Evolutionary conservation across 2,113 vertebrate species (phyloP).

Genomic region (Pluvialis apricaria): DNA sequence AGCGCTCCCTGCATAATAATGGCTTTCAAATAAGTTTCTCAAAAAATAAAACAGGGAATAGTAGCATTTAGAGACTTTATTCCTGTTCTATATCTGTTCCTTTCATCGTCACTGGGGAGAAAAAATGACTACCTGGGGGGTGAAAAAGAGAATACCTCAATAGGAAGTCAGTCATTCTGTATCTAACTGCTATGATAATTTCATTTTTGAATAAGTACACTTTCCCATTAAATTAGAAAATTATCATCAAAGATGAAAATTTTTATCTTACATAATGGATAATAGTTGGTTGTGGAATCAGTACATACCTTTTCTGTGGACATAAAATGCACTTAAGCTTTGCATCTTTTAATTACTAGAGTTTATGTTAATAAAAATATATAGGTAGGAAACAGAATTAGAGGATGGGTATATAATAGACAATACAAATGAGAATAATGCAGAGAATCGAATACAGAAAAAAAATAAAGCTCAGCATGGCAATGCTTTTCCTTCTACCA

Average conservation of each 20-base stretch:
- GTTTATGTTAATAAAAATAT: neutral
- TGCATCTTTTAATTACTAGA: neutral
- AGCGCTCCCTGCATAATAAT: neutral
- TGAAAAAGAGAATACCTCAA: neutral
- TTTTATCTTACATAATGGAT: neutral
- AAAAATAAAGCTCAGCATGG: neutral
- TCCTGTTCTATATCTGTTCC: neutral
- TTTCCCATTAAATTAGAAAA: neutral
- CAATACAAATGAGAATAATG: neutral
- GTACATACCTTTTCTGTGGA: neutral
- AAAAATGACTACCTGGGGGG: neutral
- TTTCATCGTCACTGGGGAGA: neutral
- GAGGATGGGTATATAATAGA: rapidly evolving
- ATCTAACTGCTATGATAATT: neutral
- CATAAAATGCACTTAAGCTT: neutral
- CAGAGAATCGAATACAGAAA: neutral
- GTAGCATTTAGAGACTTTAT: neutral
- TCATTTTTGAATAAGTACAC: neutral
- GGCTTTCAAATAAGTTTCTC: neutral
- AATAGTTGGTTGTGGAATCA: neutral
- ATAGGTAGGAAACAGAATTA: neutral
- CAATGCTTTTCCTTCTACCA: neutral
- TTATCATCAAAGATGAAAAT: neutral
- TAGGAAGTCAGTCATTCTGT: neutral
- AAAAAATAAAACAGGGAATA: neutral